Conservation (phyloP, 1,140 invertebrate species). For the Anagrus nilaparvatae region DNA sequence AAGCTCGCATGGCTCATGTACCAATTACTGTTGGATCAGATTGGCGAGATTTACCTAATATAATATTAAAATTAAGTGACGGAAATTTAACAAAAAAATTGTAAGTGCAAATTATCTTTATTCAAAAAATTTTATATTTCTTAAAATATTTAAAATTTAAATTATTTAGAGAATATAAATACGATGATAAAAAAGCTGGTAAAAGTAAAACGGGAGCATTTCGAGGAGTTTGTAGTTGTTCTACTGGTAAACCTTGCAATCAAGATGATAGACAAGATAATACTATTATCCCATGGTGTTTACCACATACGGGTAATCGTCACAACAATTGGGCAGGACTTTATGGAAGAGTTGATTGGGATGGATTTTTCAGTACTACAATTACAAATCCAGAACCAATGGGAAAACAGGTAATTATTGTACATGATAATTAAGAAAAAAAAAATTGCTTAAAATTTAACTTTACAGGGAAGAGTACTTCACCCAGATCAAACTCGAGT, state of each 20-base stretch:
- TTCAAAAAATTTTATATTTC: slow-evolving; percentile 18
- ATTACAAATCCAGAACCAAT: slow-evolving; percentile 86
- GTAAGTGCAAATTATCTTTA: slow-evolving; percentile 35
- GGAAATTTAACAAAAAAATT: slow-evolving; percentile 56
- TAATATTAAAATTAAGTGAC: slow-evolving; percentile 58
- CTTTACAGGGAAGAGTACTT: slow-evolving; percentile 48
- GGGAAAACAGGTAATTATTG: slow-evolving; percentile 63
- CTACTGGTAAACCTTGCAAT: slow-evolving; percentile 53
- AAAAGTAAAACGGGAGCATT: slow-evolving; percentile 45
- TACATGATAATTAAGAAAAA: slow-evolving; percentile 1
- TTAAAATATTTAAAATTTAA: slow-evolving; percentile 1
- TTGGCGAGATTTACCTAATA: slow-evolving; percentile 81
- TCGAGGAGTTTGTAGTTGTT: slow-evolving; percentile 74
- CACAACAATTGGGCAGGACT: slow-evolving; percentile 77
- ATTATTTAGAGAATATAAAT: slow-evolving; percentile 51
- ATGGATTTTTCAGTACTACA: slow-evolving; percentile 78
- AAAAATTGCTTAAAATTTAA: neutral
- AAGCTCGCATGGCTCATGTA: slow-evolving; percentile 67
- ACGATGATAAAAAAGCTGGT: slow-evolving; percentile 63
- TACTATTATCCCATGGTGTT: slow-evolving; percentile 83
- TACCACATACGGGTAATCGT: slow-evolving; percentile 78
- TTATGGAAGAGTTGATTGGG: slow-evolving; percentile 68
- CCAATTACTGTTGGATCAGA: slow-evolving; percentile 68
- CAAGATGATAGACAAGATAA: slow-evolving; percentile 68
- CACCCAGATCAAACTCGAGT: slow-evolving; percentile 74